A percentile compares a stretch with the other conserved stretches of the same genome.
These are phyloP conservation scores for Lithosia quadra DNA, from an alignment of 2,888 invertebrate species.

Conservation along the genomic window DNA sequence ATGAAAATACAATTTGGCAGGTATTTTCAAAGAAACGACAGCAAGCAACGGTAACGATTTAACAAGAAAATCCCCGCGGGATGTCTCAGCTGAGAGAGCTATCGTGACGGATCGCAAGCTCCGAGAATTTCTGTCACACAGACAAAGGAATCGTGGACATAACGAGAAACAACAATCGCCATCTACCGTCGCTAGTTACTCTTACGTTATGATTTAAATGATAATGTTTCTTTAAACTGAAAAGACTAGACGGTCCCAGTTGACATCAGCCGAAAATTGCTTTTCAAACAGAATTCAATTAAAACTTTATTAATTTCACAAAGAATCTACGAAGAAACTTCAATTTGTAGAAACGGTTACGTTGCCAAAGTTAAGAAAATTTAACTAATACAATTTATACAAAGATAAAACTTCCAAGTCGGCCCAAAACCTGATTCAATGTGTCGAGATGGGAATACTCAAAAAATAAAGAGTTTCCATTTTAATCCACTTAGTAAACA, in stretches of 20 bases:
- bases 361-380: constrained; percentile 72
- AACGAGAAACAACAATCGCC: constrained; percentile 40
- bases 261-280: constrained; percentile 74
- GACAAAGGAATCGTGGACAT: constrained; percentile 65
- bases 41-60: constrained; percentile 57
- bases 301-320: constrained; percentile 85
- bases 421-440: constrained; percentile 39
- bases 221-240: constrained; percentile 47
- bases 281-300: constrained; percentile 80
- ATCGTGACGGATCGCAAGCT: constrained; percentile 65
- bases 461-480: constrained; percentile 40
- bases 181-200: constrained; percentile 18
- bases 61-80: constrained; percentile 62
- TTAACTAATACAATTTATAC: constrained; percentile 80
- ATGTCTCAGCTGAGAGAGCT: constrained; percentile 60
- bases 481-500: constrained; percentile 45
- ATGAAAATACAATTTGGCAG: constrained; percentile 27
- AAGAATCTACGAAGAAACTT: constrained; percentile 75
- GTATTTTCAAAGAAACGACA: constrained; percentile 52
- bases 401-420: constrained; percentile 70
- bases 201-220: constrained; percentile 39
- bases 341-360: constrained; percentile 76
- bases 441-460: constrained; percentile 35
- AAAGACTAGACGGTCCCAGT: constrained; percentile 51
- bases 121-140: constrained; percentile 60